phyloP scores from a whole-genome alignment of 2,113 vertebrate species.

The Fregetta grallaria region DNA sequence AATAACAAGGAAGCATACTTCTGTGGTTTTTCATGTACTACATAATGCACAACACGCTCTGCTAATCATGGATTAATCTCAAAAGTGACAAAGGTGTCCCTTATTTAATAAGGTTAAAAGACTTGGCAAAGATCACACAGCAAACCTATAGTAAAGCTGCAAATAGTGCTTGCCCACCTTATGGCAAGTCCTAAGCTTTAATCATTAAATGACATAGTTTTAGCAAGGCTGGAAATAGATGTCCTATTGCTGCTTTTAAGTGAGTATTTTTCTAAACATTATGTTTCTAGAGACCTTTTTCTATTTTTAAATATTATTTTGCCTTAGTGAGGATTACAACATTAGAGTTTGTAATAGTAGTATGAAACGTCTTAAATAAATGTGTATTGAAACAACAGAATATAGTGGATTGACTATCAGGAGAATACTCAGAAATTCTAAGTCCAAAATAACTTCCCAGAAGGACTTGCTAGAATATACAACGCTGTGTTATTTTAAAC shows the following conservation, averaged over 20 bases:
- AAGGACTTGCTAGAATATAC: neutral
- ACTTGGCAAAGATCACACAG: neutral
- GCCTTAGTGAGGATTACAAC: neutral
- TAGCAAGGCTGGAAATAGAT: neutral
- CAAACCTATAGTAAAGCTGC: neutral
- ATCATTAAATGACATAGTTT: neutral
- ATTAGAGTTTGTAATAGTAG: neutral
- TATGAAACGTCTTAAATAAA: neutral
- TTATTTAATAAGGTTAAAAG: conserved; percentile 46
- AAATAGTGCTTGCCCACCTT: neutral
- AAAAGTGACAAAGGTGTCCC: conserved; percentile 11
- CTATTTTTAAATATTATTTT: neutral
- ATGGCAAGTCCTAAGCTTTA: neutral
- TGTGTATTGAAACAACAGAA: neutral
- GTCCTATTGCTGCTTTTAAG: neutral
- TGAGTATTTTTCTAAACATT: neutral
- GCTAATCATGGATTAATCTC: conserved; percentile 11
- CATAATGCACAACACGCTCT: neutral
- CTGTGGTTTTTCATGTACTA: neutral
- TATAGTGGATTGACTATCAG: neutral
- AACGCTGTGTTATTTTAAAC: neutral
- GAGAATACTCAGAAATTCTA: neutral
- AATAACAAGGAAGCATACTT: neutral
- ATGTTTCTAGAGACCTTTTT: neutral
- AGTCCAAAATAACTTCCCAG: neutral